Evolutionary conservation across 2,888 invertebrate genomes (phyloP), one percentile per base, ranked within the genome.

Genomic region (Dione juno): DNA sequence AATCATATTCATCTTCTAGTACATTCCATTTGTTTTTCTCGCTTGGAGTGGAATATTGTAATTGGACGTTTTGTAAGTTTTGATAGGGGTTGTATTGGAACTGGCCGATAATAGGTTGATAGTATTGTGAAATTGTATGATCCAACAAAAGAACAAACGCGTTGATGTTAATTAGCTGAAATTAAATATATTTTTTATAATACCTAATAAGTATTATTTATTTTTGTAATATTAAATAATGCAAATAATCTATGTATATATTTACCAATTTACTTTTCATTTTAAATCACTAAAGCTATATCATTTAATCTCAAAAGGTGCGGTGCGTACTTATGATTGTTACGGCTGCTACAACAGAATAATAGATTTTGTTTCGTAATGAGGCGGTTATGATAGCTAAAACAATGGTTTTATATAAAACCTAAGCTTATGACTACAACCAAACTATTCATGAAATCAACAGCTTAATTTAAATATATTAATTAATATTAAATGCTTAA

Each of bases 151-250:
- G 28, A 19, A 16, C 72, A 16, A 69, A 68, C 52, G 69, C 59
- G 28, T 69, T 41, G 21, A 75, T 58, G 11, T 43, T 75, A 8
- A 67, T 28, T 9, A 77, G 59, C 77, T 78, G 71, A 74, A 77
- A 75, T 28, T 41, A 57, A 67, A 72, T 40, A 57, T 16, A 21
- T 54, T 28, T 28, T 28, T 5, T 14, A 35, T 8, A n/a, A 2
- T 50, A 40, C 9, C n/a, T 19, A 11, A 50, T 5, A 11, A 10
- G 16, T 19, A 50, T 50, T 11, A 50, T 0, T 5, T 19, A 10
- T 19, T 35, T n/a, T 54, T 8, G 3, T 35, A 6, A 2, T 54
- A 2, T 53, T 6, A 21, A 1, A 14, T 0, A 14, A 9, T 35
- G 14, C 14, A 13, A 28, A 5, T 16, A 37, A 28, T 10, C 9